phyloP scores from a whole-genome alignment of 2,113 vertebrate genomes.

The Cairina moschata region DNA sequence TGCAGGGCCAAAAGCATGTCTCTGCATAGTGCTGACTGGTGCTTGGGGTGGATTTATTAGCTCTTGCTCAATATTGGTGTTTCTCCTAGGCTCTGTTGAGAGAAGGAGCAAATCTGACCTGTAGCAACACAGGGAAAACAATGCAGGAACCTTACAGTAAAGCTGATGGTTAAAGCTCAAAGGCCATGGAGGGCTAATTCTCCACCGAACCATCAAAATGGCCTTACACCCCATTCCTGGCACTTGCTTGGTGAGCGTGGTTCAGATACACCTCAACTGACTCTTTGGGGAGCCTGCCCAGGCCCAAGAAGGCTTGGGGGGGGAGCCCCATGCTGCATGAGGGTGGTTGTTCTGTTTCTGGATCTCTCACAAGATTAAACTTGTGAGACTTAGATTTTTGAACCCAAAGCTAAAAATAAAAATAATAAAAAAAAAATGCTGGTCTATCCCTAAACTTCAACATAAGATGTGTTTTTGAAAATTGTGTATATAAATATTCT shows the following conservation, averaged over 20 bases:
- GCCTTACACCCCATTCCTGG: not conserved
- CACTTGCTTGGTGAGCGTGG: not conserved
- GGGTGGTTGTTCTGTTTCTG: not conserved
- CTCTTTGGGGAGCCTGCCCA: not conserved
- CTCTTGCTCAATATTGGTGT: not conserved
- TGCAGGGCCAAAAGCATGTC: not conserved
- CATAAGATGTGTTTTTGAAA: not conserved
- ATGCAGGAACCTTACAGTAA: not conserved
- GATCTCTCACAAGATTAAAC: not conserved
- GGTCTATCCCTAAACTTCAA: not conserved
- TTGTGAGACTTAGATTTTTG: not conserved
- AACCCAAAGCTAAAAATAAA: not conserved
- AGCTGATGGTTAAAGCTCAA: not conserved
- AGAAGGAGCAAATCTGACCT: not conserved
- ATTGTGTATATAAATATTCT: not conserved
- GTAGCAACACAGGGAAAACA: not conserved
- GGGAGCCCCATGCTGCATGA: not conserved
- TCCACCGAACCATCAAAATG: not conserved
- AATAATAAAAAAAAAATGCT: not conserved
- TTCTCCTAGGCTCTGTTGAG: not conserved
- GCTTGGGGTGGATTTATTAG: not conserved
- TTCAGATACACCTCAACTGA: not conserved
- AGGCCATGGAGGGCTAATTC: not conserved
- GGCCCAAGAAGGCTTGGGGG: not conserved
- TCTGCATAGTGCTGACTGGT: not conserved